Conservation (phyloP, 2,113 vertebrate genomes). For the Oncorhynchus keta region DNA sequence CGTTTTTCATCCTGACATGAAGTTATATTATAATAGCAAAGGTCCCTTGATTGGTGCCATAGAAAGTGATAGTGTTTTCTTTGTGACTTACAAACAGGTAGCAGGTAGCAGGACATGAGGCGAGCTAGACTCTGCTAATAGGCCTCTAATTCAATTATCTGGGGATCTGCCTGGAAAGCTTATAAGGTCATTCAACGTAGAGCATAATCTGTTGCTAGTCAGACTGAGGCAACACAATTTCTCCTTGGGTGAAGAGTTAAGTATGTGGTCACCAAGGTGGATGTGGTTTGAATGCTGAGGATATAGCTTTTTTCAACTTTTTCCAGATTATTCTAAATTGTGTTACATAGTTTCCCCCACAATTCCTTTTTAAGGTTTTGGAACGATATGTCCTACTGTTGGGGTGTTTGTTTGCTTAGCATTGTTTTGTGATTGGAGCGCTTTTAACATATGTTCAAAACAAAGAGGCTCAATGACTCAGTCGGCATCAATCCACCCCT, state of each 20-base stretch:
- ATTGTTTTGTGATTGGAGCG: conserved; percentile 20
- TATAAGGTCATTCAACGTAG: conserved; percentile 26
- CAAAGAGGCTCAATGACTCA: conserved; percentile 35
- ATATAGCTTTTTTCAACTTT: no score
- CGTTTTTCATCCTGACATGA: not conserved
- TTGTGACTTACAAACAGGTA: not conserved
- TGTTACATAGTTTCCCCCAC: no score
- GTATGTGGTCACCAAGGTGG: not conserved
- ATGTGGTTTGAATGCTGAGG: not conserved
- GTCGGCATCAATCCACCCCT: conserved; percentile 38
- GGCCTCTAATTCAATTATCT: conserved; percentile 57
- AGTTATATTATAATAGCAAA: not conserved
- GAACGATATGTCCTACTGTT: conserved; percentile 6
- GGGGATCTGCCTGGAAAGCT: conserved; percentile 47
- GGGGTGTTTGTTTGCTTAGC: conserved; percentile 24
- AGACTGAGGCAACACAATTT: not conserved
- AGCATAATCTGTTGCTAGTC: not conserved
- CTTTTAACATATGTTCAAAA: conserved; percentile 42
- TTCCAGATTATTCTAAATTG: no score
- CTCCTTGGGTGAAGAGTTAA: not conserved
- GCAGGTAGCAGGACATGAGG: conserved; percentile 3
- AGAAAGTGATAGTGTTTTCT: conserved; percentile 3
- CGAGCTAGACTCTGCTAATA: conserved; percentile 44
- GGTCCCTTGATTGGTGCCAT: not conserved
- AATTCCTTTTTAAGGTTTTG: not conserved